Base-by-base conservation (phyloP, 1,140 invertebrate species). In the Centruroides sculpturatus region DNA sequence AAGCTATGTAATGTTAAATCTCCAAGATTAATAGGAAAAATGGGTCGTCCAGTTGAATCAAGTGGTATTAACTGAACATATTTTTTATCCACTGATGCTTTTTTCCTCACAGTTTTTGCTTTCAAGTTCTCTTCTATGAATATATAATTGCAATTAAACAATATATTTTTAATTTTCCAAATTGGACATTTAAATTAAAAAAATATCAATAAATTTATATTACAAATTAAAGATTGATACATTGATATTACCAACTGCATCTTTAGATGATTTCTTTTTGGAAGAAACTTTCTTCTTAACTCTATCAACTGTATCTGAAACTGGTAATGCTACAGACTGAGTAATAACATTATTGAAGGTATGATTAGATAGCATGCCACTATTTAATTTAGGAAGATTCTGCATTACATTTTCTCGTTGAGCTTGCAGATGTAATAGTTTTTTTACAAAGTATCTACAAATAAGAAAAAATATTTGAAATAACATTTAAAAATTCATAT, bases 1-100 rank as follows among this genome's bases (percentile, higher is more conserved):
- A 89, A 73, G 50, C 83, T 86, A 72, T 89, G 85, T 8, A 89
- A 78, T 1, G 85, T 85, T 6, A 89, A 73, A 64, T 81, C 80
- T 35, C 84, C 84, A 4, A 89, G 73, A 57, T 80, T 76, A 51
- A 89, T 83, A 3, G 87, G 87, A 71, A 87, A 86, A 62, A 86
- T 78, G 3, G 85, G 84, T 64, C 82, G 75, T 9, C 85, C 85
- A 61, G 78, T 74, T 53, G 76, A 69, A 70, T 87, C 85, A 54
- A 86, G 70, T 41, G 82, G 81, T 70, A 83, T 81, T 46, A 79
- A 79, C 62, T 82, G 82, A 4, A 82, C 79, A 23, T 80, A 68
- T 71, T 71, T 71, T 12, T 66, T 68, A 76, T 80, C 68, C 56
- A 69, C 61, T 23, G 64, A 59, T 4, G 59, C 59, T 57, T 66